These are phyloP conservation scores for Premnoplex brunnescens DNA, from an alignment of 2,797 vertebrate genomes.

Conservation along the genomic window DNA sequence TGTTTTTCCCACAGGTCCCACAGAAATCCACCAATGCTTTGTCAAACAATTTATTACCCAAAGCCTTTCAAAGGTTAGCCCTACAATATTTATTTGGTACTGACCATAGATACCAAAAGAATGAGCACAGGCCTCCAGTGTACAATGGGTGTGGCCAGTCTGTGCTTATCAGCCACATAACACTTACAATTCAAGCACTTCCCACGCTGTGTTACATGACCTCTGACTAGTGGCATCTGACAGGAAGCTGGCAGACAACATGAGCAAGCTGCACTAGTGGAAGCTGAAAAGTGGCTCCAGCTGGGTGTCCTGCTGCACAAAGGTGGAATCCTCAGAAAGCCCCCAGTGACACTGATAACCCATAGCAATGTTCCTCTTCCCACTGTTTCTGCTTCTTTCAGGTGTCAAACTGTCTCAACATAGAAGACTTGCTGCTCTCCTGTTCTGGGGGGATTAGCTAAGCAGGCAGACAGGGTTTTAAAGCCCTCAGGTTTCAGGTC, in stretches of 20 bases:
- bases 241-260: background rate
- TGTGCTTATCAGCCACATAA: background rate
- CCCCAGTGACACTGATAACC: background rate
- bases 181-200: background rate
- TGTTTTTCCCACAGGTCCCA: background rate
- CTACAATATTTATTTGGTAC: background rate
- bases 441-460: background rate
- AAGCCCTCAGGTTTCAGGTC: background rate
- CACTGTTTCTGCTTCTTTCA: background rate
- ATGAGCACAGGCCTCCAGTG: background rate
- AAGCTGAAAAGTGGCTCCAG: background rate
- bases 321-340: background rate
- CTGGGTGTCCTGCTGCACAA: background rate
- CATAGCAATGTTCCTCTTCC: background rate
- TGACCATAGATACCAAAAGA: background rate
- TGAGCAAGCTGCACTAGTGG: background rate
- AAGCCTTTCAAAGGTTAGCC: background rate
- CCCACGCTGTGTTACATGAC: background rate
- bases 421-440: background rate
- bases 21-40: background rate
- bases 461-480: constrained; percentile 2
- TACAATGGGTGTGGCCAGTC: background rate
- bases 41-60: background rate
- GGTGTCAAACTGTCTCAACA: background rate
- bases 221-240: background rate